These are phyloP conservation scores for Paracanthobrama guichenoti DNA, from an alignment of 2,113 vertebrate species.

Conservation along the genomic window DNA sequence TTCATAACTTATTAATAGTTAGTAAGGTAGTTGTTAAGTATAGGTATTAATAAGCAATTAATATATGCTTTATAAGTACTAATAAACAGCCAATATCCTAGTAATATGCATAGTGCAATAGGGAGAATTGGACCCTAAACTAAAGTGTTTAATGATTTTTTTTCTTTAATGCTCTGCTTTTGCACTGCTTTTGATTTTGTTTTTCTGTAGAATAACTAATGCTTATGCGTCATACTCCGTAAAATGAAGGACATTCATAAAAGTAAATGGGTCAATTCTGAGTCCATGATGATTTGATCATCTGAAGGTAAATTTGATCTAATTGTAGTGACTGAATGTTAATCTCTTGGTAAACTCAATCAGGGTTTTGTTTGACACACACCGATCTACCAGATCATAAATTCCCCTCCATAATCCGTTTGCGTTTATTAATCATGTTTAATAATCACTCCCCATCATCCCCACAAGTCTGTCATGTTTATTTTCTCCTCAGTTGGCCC, in stretches of 20 bases:
- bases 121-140: too few species aligned
- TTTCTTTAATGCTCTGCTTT: neutral
- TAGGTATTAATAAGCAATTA: too few species aligned
- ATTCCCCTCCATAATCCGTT: slow-evolving; percentile 26
- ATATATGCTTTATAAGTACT: too few species aligned
- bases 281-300: neutral
- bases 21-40: too few species aligned
- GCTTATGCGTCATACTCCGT: neutral
- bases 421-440: slow-evolving; percentile 11
- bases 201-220: neutral
- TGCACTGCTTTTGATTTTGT: neutral
- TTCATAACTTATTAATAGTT: too few species aligned
- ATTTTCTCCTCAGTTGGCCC: slow-evolving; percentile 60
- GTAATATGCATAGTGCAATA: too few species aligned
- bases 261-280: neutral
- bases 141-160: too few species aligned
- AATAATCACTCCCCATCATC: slow-evolving; percentile 17
- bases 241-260: neutral
- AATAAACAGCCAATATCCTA: too few species aligned
- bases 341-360: slow-evolving; percentile 11
- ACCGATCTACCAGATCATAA: neutral
- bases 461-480: slow-evolving; percentile 52
- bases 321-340: neutral
- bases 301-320: neutral
- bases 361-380: slow-evolving; percentile 26